A percentile compares a stretch with the other conserved stretches of the same genome.
Conservation (phyloP, 2,888 invertebrate genomes). For the Rotaria sp. region DNA sequence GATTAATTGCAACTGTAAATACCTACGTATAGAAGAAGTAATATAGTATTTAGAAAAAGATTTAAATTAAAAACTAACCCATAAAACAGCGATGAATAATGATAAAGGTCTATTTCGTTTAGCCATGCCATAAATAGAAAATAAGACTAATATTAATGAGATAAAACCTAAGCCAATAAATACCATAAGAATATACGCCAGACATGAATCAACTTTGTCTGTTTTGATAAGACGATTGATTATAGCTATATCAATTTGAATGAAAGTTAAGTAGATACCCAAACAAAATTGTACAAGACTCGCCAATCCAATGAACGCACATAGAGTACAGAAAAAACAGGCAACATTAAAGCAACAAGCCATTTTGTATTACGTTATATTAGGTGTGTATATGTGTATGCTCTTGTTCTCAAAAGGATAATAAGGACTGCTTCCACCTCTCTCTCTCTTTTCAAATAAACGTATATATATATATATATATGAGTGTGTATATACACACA, state of each 20-base stretch:
- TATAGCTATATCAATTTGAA: not conserved
- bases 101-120: not conserved
- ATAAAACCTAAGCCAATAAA: conserved; percentile 21
- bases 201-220: not conserved
- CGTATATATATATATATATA: too few species aligned
- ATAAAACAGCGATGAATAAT: not conserved
- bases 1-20: not conserved
- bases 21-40: not conserved
- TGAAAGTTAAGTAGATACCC: not conserved
- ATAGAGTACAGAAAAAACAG: not conserved
- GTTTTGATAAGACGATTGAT: not conserved
- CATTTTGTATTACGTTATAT: not conserved
- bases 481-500: too few species aligned
- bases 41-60: not conserved
- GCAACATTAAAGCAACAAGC: not conserved
- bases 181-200: not conserved
- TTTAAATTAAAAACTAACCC: not conserved
- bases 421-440: not conserved
- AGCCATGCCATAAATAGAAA: not conserved
- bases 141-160: not conserved
- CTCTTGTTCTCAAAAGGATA: not conserved
- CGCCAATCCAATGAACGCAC: not conserved
- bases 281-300: not conserved
- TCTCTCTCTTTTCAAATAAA: not conserved
- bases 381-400: not conserved